A percentile compares a stretch with the other conserved stretches of the same genome.
Conservation (phyloP, 2,888 invertebrate genomes). For the Drosophila putrida region DNA sequence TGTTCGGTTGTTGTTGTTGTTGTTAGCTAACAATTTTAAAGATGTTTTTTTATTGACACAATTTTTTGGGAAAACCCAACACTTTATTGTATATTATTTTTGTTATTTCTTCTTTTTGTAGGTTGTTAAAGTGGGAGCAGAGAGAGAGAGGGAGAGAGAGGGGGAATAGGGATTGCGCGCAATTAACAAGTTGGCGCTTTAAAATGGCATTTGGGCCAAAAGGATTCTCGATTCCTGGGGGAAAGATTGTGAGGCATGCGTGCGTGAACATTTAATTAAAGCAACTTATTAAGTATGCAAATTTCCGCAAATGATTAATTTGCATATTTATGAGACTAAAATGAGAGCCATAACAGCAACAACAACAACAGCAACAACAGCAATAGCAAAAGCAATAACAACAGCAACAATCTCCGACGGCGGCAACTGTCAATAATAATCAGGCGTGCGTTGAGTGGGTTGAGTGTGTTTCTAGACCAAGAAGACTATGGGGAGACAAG, state of each 20-base stretch:
- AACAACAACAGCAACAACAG: conserved; percentile 36
- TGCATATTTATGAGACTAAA: conserved; percentile 86
- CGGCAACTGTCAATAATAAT: conserved; percentile 78
- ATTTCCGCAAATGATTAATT: conserved; percentile 82
- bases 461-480: conserved; percentile 16
- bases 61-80: not conserved
- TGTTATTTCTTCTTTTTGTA: not conserved
- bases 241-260: conserved; percentile 77
- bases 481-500: not conserved
- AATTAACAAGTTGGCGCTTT: conserved; percentile 73
- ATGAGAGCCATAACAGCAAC: conserved; percentile 86
- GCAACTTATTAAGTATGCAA: conserved; percentile 82
- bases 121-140: not conserved
- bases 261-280: conserved; percentile 82
- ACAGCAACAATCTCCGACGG: conserved; percentile 40
- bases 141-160: not conserved
- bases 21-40: conserved; percentile 11
- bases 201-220: conserved; percentile 49
- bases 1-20: not conserved
- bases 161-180: conserved; percentile 28
- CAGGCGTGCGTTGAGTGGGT: conserved; percentile 49
- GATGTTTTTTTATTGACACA: conserved; percentile 11
- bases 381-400: conserved; percentile 39
- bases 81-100: conserved; percentile 12
- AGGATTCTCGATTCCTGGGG: conserved; percentile 62